Percentiles rank a stretch among this genome's conserved stretches.
Evolutionary conservation across 2,888 invertebrate genomes (phyloP).

Genomic region (Brachyptera putata): DNA sequence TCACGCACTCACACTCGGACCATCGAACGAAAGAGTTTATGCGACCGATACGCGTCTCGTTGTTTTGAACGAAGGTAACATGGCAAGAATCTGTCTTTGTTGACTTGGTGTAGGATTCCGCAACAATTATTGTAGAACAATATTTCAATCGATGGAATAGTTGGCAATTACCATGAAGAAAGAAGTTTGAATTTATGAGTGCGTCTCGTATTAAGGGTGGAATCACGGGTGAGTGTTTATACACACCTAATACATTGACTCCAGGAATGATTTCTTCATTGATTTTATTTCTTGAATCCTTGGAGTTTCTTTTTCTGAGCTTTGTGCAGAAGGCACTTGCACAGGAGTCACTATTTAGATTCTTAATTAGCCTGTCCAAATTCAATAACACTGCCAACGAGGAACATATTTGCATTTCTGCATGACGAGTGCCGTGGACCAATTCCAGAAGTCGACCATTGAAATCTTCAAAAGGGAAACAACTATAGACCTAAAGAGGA

Average conservation of each 20-base stretch:
- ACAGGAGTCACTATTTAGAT: too few species aligned
- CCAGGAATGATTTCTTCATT: background rate
- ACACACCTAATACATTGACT: background rate
- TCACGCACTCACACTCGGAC: background rate
- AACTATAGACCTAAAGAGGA: background rate
- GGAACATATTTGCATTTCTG: background rate
- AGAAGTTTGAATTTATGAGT: background rate
- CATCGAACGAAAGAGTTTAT: background rate
- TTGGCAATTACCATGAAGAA: background rate
- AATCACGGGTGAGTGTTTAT: background rate
- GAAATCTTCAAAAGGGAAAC: background rate
- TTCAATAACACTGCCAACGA: background rate
- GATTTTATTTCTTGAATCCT: background rate
- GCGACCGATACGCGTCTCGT: background rate
- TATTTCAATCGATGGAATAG: background rate
- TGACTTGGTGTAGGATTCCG: background rate
- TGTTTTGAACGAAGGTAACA: background rate
- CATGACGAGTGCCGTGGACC: slow-evolving; percentile 1
- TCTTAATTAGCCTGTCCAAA: background rate
- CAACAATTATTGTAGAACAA: background rate
- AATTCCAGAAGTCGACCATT: background rate
- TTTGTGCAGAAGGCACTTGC: background rate
- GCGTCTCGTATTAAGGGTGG: background rate
- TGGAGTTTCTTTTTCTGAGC: background rate
- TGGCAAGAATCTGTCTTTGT: background rate